phyloP scores from a whole-genome alignment of 2,113 vertebrate genomes.

The Mastomys coucha region DNA sequence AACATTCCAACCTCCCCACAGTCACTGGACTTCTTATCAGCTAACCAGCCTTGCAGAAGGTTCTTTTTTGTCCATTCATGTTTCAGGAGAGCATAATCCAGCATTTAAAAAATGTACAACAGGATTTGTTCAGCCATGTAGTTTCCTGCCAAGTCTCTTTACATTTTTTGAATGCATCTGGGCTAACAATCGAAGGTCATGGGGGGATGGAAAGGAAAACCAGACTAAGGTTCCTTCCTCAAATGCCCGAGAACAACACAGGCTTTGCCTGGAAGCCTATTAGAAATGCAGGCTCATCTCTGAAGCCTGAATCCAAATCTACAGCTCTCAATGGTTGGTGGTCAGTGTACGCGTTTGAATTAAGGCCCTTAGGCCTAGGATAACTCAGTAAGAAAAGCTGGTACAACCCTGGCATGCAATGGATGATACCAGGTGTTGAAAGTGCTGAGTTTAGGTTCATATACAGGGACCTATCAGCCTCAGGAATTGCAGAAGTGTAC shows the following conservation, averaged over 20 bases:
- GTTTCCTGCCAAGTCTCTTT: not conserved
- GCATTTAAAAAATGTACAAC: not conserved
- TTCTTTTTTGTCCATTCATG: not conserved
- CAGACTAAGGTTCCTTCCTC: not conserved
- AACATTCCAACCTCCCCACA: not conserved
- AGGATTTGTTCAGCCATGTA: not conserved
- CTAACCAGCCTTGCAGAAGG: not conserved
- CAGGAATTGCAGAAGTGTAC: not conserved
- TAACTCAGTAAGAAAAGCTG: not conserved
- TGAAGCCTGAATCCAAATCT: not conserved
- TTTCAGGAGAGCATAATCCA: not conserved
- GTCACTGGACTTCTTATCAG: not conserved
- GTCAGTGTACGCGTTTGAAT: not conserved
- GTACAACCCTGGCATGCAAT: not conserved
- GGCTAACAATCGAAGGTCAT: not conserved
- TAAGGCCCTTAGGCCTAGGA: not conserved
- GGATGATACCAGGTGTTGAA: not conserved
- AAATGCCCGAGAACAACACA: not conserved
- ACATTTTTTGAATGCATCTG: not conserved
- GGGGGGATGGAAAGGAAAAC: not conserved
- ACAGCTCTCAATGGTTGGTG: not conserved
- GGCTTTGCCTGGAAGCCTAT: not conserved
- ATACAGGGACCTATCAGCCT: not conserved
- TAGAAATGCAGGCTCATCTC: not conserved
- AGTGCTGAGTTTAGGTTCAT: not conserved